These are phyloP conservation scores for Lepilemur ruficaudatus DNA, from an alignment of 2,797 vertebrate species.

Conservation along the genomic window DNA sequence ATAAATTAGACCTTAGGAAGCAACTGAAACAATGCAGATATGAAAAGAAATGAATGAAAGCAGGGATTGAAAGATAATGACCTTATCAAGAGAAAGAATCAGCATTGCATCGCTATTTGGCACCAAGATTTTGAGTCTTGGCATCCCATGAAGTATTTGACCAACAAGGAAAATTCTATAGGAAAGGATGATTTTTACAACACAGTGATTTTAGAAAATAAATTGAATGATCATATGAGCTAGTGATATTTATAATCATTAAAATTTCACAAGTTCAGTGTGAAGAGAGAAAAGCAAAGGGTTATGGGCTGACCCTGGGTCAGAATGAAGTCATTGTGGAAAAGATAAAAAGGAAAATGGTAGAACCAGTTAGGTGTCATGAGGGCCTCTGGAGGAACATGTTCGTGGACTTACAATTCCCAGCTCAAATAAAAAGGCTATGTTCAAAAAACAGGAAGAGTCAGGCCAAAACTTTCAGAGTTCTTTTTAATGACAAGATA, in stretches of 20 bases:
- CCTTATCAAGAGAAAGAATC: background rate
- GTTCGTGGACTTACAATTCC: background rate
- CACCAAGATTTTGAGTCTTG: background rate
- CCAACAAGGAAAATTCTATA: background rate
- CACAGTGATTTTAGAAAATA: background rate
- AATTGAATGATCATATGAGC: background rate
- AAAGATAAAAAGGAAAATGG: background rate
- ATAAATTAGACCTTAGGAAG: background rate
- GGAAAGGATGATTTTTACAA: background rate
- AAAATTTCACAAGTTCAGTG: background rate
- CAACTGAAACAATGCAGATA: background rate
- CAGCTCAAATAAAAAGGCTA: background rate
- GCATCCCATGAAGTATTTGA: background rate
- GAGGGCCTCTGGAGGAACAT: background rate
- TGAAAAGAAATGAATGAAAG: background rate
- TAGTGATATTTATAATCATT: background rate
- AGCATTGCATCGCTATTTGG: background rate
- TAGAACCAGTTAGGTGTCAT: background rate
- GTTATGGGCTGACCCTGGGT: background rate
- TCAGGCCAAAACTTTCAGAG: background rate
- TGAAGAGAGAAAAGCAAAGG: background rate
- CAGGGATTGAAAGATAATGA: background rate
- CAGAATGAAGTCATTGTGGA: background rate
- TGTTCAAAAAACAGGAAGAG: background rate
- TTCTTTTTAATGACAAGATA: constrained; percentile 35